These are phyloP conservation scores for Epiperipatus broadwayi DNA, from an alignment of 2,888 invertebrate species.

Conservation along the genomic window DNA sequence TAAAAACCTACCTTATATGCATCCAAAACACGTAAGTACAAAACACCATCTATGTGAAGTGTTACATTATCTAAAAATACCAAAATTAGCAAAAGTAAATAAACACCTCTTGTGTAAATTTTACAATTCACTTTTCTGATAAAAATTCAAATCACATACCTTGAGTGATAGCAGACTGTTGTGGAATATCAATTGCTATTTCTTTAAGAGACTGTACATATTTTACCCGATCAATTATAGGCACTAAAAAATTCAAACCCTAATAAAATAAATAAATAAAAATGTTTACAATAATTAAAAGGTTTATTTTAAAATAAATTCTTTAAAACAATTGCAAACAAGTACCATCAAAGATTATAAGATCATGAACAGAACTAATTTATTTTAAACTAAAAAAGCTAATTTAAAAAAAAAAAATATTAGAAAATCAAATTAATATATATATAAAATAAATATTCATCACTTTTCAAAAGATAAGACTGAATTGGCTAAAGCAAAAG, in stretches of 20 bases:
- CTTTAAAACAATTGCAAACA: too few relatives aligned
- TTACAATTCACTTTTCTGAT: neutral
- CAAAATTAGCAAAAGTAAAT: neutral
- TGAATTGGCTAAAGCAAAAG: too few relatives aligned
- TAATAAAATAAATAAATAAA: conserved; percentile 19
- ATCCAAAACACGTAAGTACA: conserved; percentile 79
- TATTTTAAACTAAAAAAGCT: too few relatives aligned
- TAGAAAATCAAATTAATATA: too few relatives aligned
- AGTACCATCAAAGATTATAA: too few relatives aligned
- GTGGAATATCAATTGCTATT: conserved; percentile 96
- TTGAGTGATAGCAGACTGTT: conserved; percentile 91
- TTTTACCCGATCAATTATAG: conserved; percentile 73
- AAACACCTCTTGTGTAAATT: too few relatives aligned
- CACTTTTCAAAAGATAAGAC: too few relatives aligned
- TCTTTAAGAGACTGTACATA: conserved; percentile 97
- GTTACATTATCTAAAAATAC: conserved; percentile 71
- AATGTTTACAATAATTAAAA: conserved; percentile 5
- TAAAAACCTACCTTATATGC: conserved; percentile 55
- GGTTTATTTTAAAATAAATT: neutral
- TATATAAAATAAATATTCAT: too few relatives aligned
- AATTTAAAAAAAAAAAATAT: too few relatives aligned
- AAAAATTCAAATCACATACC: conserved; percentile 27
- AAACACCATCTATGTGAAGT: conserved; percentile 82
- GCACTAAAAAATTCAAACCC: conserved; percentile 77
- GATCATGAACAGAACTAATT: too few relatives aligned